Percentiles rank a stretch among this genome's conserved stretches.
These are phyloP conservation scores for Rafetus swinhoei DNA, from an alignment of 2,113 vertebrate genomes.

Conservation along the genomic window DNA sequence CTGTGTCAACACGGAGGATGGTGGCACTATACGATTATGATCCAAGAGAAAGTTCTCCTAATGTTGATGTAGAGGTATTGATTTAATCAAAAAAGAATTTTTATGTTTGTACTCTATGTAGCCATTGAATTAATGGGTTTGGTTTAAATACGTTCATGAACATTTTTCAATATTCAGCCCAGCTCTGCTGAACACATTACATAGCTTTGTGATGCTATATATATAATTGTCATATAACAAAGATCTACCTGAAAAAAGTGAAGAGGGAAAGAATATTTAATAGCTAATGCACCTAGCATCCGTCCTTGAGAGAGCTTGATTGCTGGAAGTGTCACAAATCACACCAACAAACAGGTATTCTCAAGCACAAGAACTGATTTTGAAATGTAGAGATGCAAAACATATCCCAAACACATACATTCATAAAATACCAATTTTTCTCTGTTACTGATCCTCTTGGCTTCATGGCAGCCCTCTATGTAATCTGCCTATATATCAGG, in stretches of 20 bases:
- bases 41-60: conserved; percentile 95
- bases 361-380: neutral
- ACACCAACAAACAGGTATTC: fast-evolving
- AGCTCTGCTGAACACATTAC: fast-evolving
- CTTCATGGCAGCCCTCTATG: neutral
- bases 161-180: neutral
- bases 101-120: fast-evolving
- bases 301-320: fast-evolving
- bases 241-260: neutral
- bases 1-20: conserved; percentile 86
- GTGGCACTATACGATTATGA: conserved; percentile 97
- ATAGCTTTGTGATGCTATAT: fast-evolving
- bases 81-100: fast-evolving
- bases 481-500: neutral
- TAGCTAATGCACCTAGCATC: neutral
- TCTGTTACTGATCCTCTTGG: neutral
- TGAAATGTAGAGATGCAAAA: neutral
- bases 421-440: fast-evolving
- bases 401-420: neutral
- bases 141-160: neutral
- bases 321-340: neutral
- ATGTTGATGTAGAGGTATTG: conserved; percentile 95
- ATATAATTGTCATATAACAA: fast-evolving
- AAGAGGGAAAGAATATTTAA: neutral
- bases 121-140: no score